These are phyloP conservation scores for Pentamera pediparva DNA, from an alignment of 53 echinoderm and acorn worm genomes.

Conservation along the genomic window DNA sequence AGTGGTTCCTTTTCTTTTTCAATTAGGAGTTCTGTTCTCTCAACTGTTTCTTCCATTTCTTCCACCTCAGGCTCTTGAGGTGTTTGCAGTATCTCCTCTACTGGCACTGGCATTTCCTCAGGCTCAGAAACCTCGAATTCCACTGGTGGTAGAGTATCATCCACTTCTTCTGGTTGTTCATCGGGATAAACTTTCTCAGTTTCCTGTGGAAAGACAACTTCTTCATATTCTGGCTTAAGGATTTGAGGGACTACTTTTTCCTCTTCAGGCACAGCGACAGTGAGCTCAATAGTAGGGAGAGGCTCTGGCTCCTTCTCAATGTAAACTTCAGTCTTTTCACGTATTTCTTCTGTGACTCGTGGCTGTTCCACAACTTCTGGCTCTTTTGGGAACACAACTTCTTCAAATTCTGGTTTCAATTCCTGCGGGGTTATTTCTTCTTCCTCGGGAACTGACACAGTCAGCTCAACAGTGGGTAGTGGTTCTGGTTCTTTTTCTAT, in stretches of 20 bases:
- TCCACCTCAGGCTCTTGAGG: constrained; percentile 28
- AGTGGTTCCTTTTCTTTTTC: constrained; percentile 37
- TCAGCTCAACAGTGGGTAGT: constrained; percentile 53
- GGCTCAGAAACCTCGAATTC: constrained; percentile 26
- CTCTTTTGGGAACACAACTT: constrained; percentile 45
- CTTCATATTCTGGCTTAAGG: constrained; percentile 48
- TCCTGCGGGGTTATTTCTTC: constrained; percentile 28
- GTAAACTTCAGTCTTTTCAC: constrained; percentile 49
- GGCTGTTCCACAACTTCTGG: too few relatives aligned
- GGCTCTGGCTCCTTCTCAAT: constrained; percentile 44
- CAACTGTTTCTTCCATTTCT: too few relatives aligned
- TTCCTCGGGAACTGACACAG: constrained; percentile 49
- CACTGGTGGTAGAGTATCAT: constrained; percentile 1
- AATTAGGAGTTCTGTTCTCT: constrained; percentile 31
- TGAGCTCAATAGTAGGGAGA: constrained; percentile 50
- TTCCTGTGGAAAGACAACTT: constrained; percentile 48
- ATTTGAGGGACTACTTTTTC: not conserved
- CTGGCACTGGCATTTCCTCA: constrained; percentile 21
- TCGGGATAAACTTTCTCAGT: too few relatives aligned
- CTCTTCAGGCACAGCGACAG: constrained; percentile 31
- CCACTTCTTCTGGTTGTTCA: constrained; percentile 2
- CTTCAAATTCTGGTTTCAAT: constrained; percentile 48
- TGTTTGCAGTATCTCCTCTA: constrained; percentile 38
- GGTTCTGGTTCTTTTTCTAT: constrained; percentile 59
- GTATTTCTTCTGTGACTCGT: constrained; percentile 39